phyloP scores from a whole-genome alignment of 2,888 invertebrate species.

The Chrysopilus asiliformis region DNA sequence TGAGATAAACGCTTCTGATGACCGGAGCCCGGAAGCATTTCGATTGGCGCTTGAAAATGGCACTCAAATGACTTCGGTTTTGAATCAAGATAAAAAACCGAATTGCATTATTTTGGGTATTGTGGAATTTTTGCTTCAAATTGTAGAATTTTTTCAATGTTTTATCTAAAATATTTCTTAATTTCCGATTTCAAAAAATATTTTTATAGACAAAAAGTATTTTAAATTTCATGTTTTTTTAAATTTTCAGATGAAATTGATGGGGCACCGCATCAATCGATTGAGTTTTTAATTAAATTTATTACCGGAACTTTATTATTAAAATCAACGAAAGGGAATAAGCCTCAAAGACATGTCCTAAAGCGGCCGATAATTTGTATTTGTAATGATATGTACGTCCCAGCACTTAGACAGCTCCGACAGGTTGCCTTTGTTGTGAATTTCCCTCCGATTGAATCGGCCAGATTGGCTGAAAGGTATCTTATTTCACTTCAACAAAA shows the following conservation, averaged over 20 bases:
- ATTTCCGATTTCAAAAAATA: not conserved
- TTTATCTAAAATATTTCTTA: not conserved
- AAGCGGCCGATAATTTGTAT: constrained; percentile 90
- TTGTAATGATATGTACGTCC: constrained; percentile 88
- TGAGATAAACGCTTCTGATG: constrained; percentile 95
- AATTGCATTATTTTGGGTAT: constrained; percentile 72
- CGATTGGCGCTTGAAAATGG: constrained; percentile 67
- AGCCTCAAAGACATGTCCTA: constrained; percentile 45
- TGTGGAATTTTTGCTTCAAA: constrained; percentile 1
- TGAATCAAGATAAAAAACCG: constrained; percentile 63
- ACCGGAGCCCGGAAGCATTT: constrained; percentile 81
- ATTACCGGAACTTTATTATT: constrained; percentile 45
- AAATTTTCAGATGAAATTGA: constrained; percentile 80
- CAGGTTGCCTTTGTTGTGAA: constrained; percentile 62
- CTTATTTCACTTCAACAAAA: too few relatives aligned
- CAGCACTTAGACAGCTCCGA: constrained; percentile 69
- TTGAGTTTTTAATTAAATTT: constrained; percentile 74
- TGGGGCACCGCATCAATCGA: constrained; percentile 80
- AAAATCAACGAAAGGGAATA: constrained; percentile 36
- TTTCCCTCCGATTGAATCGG: constrained; percentile 46
- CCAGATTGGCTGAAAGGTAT: constrained; percentile 42
- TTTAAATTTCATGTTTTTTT: not conserved
- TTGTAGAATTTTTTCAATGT: not conserved
- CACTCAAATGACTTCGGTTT: constrained; percentile 81
- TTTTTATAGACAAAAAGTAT: not conserved